Evolutionary conservation across 2,113 vertebrate genomes (phyloP), one percentile per base, ranked within the genome.

Genomic region (Macquaria ambigua): DNA sequence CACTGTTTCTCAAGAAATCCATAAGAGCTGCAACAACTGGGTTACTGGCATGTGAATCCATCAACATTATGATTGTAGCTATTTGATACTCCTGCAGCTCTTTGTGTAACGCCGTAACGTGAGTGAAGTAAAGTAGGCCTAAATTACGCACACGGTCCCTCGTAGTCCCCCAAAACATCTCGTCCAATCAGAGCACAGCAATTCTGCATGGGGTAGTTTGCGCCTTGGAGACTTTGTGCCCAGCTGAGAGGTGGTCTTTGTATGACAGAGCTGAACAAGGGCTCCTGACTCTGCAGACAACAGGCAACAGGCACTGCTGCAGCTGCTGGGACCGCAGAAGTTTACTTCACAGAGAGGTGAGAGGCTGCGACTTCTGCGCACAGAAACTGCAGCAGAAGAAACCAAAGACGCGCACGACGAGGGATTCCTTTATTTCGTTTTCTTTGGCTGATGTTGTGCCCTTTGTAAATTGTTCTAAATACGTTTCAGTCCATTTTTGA

Each of bases 191-290:
- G 83, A 92, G 87, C 41, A 6, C 76, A 3, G 85, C 83, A 63
- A 2, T 78, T 28, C 77, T 83, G 75, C 66, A 68, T 21, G 87
- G 83, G 59, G 53, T 71, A 3, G 43, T 77, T 77, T 87, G 82
- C 82, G 83, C 73, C 79, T 86, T 28, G 73, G 72, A 87, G 83
- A 52, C 77, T 67, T 25, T 62, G 12, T 83, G 87, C n/a, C 70
- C 87, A 92, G 84, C 89, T 92, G 90, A 93, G 91, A 93, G 91
- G 91, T 92, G 90, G 90, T 93, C 85, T 92, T 85, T 91, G 82
- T 89, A 68, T 90, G 86, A 85, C 84, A 76, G 85, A 86, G 88
- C 85, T 86, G 89, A 85, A 72, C 80, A 31, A 81, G 84, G 74
- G 61, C 76, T 87, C 82, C 87, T 76, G 88, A 88, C 84, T 89